Base-by-base conservation (phyloP, 2,113 vertebrate species). In the Trichechus manatus region DNA sequence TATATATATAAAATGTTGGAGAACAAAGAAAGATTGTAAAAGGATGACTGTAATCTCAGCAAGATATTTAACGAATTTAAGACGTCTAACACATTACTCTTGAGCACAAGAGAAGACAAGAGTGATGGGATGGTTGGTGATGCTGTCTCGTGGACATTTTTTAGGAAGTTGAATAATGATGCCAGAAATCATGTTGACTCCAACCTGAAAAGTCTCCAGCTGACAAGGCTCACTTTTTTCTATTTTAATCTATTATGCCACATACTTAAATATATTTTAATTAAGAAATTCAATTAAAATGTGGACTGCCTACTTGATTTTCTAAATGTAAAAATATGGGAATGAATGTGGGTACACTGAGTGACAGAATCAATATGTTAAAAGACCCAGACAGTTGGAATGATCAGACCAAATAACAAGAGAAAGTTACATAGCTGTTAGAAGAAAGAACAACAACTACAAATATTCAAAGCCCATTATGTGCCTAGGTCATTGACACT, bases 281-380 rank as follows among this genome's bases (percentile, higher is more conserved):
- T 95, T 36, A 93, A 78, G 8, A 84, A 66, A 78, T 9, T 82
- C 11, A 94, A 70, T 95, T 90, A 94, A 92, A 95, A 63, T 47
- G 20, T 53, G 19, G 23, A 66, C 0, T 61, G 17, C 1, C 9
- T 72, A 11, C 27, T 53, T n/a, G 25, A 47, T 50, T 75, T 75
- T 88, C n/a, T 63, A 80, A 93, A 90, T 9, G 5, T 53, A 87
- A 89, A 93, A 59, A 8, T 27, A 39, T 25, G 31, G 79, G 8
- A 87, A 56, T 77, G 39, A 84, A 5, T 77, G 0, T 23, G 14
- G 68, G 22, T 25, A 39, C 9, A 66, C 6, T 29, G 47, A 97
- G 31, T 47, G 19, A 22, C 4, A 93, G 44, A 92, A 61, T 94
- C 47, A 59, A 25, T 42, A 42, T 13, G 47, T 20, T 74, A 44